Evolutionary conservation across 2,113 vertebrate genomes (phyloP).

Genomic region (Pithys albifrons): DNA sequence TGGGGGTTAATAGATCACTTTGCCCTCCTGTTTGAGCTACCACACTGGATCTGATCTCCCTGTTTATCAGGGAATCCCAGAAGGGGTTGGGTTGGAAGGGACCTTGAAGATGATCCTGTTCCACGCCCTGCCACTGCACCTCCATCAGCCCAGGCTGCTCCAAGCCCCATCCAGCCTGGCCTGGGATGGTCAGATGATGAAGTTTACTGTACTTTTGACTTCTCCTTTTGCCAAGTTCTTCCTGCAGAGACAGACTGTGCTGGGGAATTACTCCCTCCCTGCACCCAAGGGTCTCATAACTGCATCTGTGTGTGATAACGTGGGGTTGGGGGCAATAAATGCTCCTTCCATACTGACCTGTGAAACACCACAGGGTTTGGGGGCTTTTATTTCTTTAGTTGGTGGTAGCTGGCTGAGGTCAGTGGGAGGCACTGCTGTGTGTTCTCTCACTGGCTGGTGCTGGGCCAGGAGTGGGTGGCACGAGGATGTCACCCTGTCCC

Average conservation of each 20-base stretch:
- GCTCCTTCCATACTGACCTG: background rate
- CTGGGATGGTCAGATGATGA: background rate
- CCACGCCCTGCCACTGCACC: background rate
- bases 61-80: background rate
- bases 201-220: background rate
- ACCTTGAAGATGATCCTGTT: accelerated
- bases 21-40: background rate
- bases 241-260: background rate
- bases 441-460: background rate
- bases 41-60: background rate
- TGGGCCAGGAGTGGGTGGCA: background rate
- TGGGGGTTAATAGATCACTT: background rate
- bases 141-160: accelerated
- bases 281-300: background rate
- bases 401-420: background rate
- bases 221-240: background rate
- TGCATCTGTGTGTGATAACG: background rate
- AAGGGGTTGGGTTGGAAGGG: background rate
- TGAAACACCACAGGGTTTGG: background rate
- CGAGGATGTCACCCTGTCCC: background rate
- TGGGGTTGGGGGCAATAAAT: background rate
- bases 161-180: accelerated
- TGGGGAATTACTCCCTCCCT: background rate
- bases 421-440: background rate
- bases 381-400: background rate